A percentile compares a stretch with the other conserved stretches of the same genome.
phyloP scores from a whole-genome alignment of 2,113 vertebrate species.

The Pelmatolapia mariae region DNA sequence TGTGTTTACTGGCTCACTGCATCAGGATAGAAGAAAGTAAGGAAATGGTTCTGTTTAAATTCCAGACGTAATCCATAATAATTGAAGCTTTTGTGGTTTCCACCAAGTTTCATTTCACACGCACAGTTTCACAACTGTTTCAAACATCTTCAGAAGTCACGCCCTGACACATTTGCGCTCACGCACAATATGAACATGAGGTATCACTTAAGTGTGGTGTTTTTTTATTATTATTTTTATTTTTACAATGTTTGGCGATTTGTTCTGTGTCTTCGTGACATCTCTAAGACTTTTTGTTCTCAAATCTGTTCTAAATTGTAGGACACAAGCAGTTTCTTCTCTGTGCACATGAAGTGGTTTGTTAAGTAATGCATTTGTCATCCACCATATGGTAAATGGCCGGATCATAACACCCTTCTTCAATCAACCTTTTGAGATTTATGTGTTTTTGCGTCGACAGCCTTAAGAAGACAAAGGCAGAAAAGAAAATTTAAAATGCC shows the following conservation, averaged over 20 bases:
- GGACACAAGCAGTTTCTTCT: not conserved
- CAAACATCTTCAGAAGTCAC: not conserved
- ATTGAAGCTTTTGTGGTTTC: not conserved
- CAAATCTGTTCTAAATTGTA: not conserved
- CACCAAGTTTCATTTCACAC: not conserved
- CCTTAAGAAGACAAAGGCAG: not conserved
- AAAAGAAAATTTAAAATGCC: not conserved
- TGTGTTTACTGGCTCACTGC: not conserved
- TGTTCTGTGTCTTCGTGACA: not conserved
- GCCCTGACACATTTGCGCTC: not conserved
- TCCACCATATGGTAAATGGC: not conserved
- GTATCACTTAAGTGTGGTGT: not conserved
- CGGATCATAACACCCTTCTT: not conserved
- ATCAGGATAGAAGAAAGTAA: not conserved
- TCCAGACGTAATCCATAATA: not conserved
- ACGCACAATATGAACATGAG: not conserved
- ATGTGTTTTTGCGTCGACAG: not conserved
- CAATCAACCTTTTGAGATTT: not conserved
- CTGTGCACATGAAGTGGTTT: not conserved
- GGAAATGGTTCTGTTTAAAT: not conserved
- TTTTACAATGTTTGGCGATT: not conserved
- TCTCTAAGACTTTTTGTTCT: not conserved
- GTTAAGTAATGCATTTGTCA: not conserved
- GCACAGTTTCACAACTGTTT: not conserved
- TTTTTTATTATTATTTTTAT: not conserved